Evolutionary conservation across 2,113 vertebrate genomes (phyloP).

Genomic region (Callospermophilus lateralis): DNA sequence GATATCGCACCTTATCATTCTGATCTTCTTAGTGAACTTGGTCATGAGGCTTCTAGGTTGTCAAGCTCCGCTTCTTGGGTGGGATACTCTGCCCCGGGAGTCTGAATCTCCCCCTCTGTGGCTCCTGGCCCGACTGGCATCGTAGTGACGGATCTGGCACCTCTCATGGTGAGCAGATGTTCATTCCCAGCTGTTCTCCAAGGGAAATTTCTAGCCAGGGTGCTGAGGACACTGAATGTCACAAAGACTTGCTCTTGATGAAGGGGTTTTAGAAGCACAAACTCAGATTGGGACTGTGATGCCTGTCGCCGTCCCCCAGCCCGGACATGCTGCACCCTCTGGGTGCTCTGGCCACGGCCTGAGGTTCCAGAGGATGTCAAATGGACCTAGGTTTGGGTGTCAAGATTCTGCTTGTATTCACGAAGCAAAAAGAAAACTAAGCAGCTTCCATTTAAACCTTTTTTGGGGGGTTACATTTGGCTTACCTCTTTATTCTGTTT

Average conservation of each 20-base stretch:
- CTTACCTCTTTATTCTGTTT: background rate
- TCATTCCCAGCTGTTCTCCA: conserved; percentile 14
- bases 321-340: rapidly evolving
- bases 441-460: background rate
- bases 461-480: background rate
- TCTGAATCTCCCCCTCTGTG: background rate
- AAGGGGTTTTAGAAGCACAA: background rate
- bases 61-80: background rate
- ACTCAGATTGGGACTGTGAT: rapidly evolving
- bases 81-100: background rate
- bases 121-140: too few relatives aligned
- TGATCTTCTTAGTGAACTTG: background rate
- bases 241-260: too few relatives aligned
- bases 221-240: background rate
- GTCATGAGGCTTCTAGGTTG: background rate
- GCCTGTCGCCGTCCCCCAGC: background rate
- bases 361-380: background rate
- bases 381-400: background rate
- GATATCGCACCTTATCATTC: background rate
- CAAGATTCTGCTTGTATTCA: background rate
- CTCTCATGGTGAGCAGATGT: background rate
- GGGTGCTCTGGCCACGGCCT: background rate
- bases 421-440: background rate
- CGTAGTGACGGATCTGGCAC: background rate
- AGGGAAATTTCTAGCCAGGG: background rate